A percentile compares a stretch with the other conserved stretches of the same genome.
These are phyloP conservation scores for Sebastes wilsoni DNA, from an alignment of 2,797 vertebrate species.

Conservation along the genomic window DNA sequence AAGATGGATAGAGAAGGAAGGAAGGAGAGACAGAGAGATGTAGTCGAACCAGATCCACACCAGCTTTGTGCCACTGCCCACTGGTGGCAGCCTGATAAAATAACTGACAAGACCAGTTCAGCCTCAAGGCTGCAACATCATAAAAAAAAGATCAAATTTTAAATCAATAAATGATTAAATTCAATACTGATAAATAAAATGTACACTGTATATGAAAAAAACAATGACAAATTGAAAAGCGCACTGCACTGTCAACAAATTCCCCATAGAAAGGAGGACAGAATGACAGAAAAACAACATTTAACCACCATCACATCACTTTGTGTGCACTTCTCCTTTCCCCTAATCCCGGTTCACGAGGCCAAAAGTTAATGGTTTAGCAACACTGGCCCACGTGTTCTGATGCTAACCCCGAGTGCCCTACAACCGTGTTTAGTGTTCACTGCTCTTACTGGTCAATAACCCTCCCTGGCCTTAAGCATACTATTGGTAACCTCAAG, in stretches of 20 bases:
- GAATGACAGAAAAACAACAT: not conserved
- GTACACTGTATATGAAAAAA: not conserved
- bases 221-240: not conserved
- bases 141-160: not conserved
- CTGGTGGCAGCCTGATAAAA: conserved; percentile 84
- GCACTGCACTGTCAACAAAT: not conserved
- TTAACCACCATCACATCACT: not conserved
- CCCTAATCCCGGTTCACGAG: conserved; percentile 53
- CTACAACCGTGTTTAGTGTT: conserved; percentile 37
- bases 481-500: conserved; percentile 62
- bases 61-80: conserved; percentile 86
- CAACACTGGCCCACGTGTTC: conserved; percentile 35
- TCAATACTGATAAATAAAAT: not conserved
- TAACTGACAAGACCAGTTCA: conserved; percentile 71
- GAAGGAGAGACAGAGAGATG: conserved; percentile 42
- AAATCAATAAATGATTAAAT: not conserved
- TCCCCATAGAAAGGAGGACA: not conserved
- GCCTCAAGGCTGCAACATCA: conserved; percentile 8
- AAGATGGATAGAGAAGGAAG: conserved; percentile 14
- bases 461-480: conserved; percentile 52
- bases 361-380: conserved; percentile 66
- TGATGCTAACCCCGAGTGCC: conserved; percentile 45
- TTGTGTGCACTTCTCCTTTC: conserved; percentile 37
- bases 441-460: conserved; percentile 46
- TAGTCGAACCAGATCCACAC: conserved; percentile 52